Evolutionary conservation across 1,140 invertebrate genomes (phyloP), one percentile per base, ranked within the genome.

Genomic region (Acyrthosiphon pisum): DNA sequence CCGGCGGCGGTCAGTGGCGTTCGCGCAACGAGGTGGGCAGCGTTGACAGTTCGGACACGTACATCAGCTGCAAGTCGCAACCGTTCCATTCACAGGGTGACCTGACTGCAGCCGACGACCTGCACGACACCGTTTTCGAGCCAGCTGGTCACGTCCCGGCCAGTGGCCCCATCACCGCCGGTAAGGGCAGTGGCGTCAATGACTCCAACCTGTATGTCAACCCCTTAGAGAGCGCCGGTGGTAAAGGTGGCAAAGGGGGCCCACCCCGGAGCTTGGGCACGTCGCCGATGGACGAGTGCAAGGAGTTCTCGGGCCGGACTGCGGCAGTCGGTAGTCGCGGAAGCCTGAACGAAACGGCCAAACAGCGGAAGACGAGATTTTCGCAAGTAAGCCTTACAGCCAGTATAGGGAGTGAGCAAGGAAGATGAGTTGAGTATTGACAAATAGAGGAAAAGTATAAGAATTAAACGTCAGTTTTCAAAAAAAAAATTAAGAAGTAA

Each of bases 41-140:
- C 95, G 96, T 98, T 83, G 97, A 98, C 94, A 98, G 97, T 94
- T 98, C 97, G 50, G 98, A 99, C 95, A 99, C 98, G 93, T 99
- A 98, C 95, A 98, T 98, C 95, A 99, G 98, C 95, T 99, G 98
- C 96, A 97, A 98, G 96, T 99, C 98, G 94, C 98, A 99, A 96
- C 98, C 98, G 94, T 98, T 98, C 95, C 97, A 97, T 95, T 98
- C 98, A 2, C 96, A 96, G 95, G 96, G 95, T 87, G 94, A 94
- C 60, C 41, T 94, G 26, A 94, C 93, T 0, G 56, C 88, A 6
- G 56, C 88, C 41, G 93, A 90, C 8, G 93, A 93, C 87, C 14
- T 37, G 90, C 96, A 97, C 94, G 97, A 97, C 95, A 95, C 95
- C 94, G 96, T 96, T 95, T 96, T 95, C 93, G 96, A 96, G 94